Evolutionary conservation across 2,113 vertebrate species (phyloP), one percentile per base, ranked within the genome.

Genomic region (Lathamus discolor): DNA sequence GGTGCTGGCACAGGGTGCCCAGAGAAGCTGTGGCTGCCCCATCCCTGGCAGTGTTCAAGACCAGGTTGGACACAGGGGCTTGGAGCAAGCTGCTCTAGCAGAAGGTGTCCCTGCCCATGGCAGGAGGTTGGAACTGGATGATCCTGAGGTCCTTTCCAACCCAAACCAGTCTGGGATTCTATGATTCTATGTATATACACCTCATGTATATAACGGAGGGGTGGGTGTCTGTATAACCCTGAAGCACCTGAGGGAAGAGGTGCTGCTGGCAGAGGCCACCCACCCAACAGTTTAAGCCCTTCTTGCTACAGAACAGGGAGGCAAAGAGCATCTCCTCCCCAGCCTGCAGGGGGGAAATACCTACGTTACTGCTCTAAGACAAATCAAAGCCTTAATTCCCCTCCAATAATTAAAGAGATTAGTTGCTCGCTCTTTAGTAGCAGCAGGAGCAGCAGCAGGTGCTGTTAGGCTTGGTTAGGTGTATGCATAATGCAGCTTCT

Each of bases 321-420:
- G 70, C 41, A 70, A 87, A 64, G 46, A 57, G 18, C 41, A 54
- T 77, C 80, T 92, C 79, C 67, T 92, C 63, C 52, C 66, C 48
- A 81, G 12, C 19, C 83, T 76, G 51, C 55, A 81, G 76, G 48
- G 46, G 79, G 52, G 44, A 9, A 74, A 76, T 72, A 94, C n/a
- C 83, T 87, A 31, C 52, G 52, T 86, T 86, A 86, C 90, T 59
- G 73, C 77, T 90, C 75, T 77, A 81, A 79, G 27, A 83, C 57
- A 95, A 93, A 96, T 90, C 92, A 96, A 93, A 95, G 52, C 51
- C 55, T 68, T 92, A 91, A 82, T 90, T 94, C 77, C 92, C 63
- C 82, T 92, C 85, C 81, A 93, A 86, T 92, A 93, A 96, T 90
- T 92, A 95, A 90, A 93, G 82, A 93, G 86, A 94, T 94, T 79